Base-by-base conservation (phyloP, 2,797 vertebrate species). In the Muraenolepis orangiensis region DNA sequence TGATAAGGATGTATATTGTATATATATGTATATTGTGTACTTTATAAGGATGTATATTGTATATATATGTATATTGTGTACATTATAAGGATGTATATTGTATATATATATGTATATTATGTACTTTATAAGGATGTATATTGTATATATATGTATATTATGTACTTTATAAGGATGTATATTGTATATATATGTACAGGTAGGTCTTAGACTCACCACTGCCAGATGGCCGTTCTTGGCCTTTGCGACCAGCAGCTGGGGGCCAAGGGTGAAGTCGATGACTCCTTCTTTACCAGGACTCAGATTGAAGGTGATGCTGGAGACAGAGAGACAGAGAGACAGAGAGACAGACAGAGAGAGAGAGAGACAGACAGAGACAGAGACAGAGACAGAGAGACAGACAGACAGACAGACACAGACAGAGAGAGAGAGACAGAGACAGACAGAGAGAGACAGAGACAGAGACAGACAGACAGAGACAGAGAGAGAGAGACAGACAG, bases 151-250 rank as follows among this genome's bases (percentile, higher is more conserved):
- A n/a, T n/a, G n/a, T n/a, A n/a, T n/a, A n/a, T n/a, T n/a, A n/a
- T n/a, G n/a, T n/a, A n/a, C n/a, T n/a, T n/a, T n/a, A n/a, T n/a
- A n/a, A n/a, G n/a, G n/a, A n/a, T n/a, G n/a, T n/a, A n/a, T n/a
- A n/a, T n/a, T n/a, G n/a, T n/a, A n/a, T n/a, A n/a, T n/a, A n/a
- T n/a, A n/a, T n/a, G n/a, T n/a, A n/a, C n/a, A n/a, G n/a, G n/a
- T n/a, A n/a, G 51, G 16, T 2, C 28, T 30, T n/a, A n/a, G n/a
- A 91, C 97, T 98, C 91, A 99, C 98, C 94, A 99, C 98, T 85
- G 96, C 96, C 87, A 99, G 89, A 83, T 98, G 96, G 79, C 98
- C 98, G 0, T 98, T 98, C 93, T 99, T 99, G 46, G 98, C 95
- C 89, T 98, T 99, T 84, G 95, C 93, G 82, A 99, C 95, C 40